These are phyloP conservation scores for Mohoua ochrocephala DNA, from an alignment of 2,113 vertebrate genomes.

Conservation along the genomic window DNA sequence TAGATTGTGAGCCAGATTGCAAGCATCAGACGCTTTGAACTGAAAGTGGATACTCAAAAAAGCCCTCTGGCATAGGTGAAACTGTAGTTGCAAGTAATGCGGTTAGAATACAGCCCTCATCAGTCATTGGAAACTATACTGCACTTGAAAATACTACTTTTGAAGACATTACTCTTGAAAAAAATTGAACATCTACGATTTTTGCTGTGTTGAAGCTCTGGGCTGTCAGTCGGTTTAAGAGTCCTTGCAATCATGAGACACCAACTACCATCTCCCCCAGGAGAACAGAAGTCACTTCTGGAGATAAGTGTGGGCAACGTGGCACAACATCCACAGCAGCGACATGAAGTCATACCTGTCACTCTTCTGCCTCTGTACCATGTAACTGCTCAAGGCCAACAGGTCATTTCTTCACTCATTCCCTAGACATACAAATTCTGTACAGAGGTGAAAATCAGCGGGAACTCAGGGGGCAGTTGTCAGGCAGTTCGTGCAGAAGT, in stretches of 20 bases:
- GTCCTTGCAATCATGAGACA: not conserved
- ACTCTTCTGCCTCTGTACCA: not conserved
- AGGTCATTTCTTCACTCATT: not conserved
- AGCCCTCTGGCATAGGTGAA: not conserved
- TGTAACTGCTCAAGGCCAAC: not conserved
- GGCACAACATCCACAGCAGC: not conserved
- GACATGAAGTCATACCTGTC: not conserved
- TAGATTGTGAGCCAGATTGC: not conserved
- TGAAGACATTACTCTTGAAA: not conserved
- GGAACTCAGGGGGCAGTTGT: not conserved
- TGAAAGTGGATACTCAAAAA: not conserved
- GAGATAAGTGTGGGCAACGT: not conserved
- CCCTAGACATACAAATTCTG: not conserved
- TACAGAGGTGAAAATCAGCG: not conserved
- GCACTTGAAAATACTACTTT: not conserved
- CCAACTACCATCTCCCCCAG: not conserved
- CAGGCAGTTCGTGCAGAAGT: not conserved
- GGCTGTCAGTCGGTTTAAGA: not conserved
- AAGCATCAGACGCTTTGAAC: not conserved
- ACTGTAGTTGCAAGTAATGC: not conserved
- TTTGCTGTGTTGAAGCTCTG: not conserved
- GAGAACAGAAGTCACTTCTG: not conserved
- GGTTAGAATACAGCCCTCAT: not conserved
- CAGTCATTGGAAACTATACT: not conserved
- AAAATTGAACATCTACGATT: not conserved